These are phyloP conservation scores for Formica selysi DNA, from an alignment of 1,140 invertebrate species.

Conservation along the genomic window DNA sequence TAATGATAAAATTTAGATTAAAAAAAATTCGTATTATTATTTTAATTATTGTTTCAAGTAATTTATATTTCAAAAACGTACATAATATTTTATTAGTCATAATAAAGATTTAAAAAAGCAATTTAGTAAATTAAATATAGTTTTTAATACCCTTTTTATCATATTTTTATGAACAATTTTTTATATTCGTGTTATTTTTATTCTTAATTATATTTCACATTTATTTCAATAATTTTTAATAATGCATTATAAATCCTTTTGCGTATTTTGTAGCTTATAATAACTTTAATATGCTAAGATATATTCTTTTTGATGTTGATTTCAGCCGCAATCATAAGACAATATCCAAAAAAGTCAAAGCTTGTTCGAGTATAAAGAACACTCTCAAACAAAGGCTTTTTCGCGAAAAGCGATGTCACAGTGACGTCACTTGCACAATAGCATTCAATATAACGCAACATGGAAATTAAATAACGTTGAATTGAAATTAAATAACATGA, in stretches of 20 bases:
- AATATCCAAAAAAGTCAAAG: background rate
- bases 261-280: background rate
- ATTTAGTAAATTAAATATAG: background rate
- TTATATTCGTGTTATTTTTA: slow-evolving; percentile 3
- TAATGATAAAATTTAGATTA: background rate
- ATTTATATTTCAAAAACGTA: background rate
- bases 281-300: background rate
- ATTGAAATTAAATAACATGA: slow-evolving; percentile 25
- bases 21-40: background rate
- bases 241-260: background rate
- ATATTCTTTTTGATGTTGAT: background rate
- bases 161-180: background rate
- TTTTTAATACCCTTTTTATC: background rate
- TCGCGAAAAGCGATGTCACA: background rate
- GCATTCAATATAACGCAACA: slow-evolving; percentile 8
- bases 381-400: slow-evolving; percentile 28
- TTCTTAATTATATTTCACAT: slow-evolving; percentile 2
- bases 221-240: background rate
- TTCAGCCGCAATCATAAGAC: background rate
- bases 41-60: background rate
- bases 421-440: background rate
- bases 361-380: background rate
- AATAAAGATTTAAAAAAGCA: background rate
- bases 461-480: slow-evolving; percentile 50
- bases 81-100: background rate